These are phyloP conservation scores for Peribatodes rhomboidaria DNA, from an alignment of 2,888 invertebrate species.

Conservation along the genomic window DNA sequence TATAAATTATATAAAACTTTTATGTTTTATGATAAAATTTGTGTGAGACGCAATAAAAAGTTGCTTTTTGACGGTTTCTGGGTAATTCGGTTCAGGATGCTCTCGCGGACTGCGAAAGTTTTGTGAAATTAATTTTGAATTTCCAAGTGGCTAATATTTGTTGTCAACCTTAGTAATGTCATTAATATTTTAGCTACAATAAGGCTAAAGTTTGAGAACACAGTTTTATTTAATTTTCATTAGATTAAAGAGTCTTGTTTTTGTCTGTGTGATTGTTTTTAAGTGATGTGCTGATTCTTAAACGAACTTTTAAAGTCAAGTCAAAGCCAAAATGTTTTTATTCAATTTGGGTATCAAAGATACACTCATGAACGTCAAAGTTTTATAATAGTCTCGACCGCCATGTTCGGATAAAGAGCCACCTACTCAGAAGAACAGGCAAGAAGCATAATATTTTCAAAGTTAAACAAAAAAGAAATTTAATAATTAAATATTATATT, in stretches of 20 bases:
- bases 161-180: constrained; percentile 26
- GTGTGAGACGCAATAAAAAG: constrained; percentile 36
- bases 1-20: constrained; percentile 47
- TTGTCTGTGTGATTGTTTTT: neutral
- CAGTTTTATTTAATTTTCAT: neutral
- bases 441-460: no score
- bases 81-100: constrained; percentile 34
- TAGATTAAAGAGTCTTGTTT: neutral
- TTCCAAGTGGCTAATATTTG: constrained; percentile 26
- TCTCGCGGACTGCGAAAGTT: constrained; percentile 32
- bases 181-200: constrained; percentile 17
- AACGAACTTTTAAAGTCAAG: no score
- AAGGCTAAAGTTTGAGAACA: neutral
- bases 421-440: no score
- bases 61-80: constrained; percentile 33
- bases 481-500: no score
- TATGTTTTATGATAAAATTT: constrained; percentile 35
- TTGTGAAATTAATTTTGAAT: constrained; percentile 30
- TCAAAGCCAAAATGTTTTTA: no score
- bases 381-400: no score
- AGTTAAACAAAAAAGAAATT: no score
- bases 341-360: no score
- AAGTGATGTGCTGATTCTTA: no score
- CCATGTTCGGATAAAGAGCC: no score
- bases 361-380: no score